Evolutionary conservation across 2,888 invertebrate species (phyloP), one percentile per base, ranked within the genome.

Genomic region (Acleris emargana): DNA sequence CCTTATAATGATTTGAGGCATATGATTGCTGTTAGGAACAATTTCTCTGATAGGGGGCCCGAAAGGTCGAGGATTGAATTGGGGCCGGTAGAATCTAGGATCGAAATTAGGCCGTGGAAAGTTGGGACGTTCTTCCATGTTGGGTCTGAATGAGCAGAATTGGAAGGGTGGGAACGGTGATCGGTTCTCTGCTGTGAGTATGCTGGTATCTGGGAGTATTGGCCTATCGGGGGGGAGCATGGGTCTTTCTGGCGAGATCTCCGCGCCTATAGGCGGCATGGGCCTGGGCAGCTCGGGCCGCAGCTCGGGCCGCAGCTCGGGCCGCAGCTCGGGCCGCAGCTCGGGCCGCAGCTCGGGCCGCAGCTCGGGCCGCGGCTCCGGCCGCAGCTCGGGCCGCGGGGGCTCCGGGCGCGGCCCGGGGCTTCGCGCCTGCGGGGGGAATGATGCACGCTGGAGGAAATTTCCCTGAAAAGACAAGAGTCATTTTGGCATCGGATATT

Each of bases 1-100:
- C 0, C 87, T 74, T 9, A 88, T 85, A 0, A 87, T 87, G 63
- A 89, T 84, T 82, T 89, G 89, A 0, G 89, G 89, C 69, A 87
- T 74, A 25, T 81, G 82, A 54, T 72, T 77, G 1, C 72, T 68
- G 45, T 83, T 83, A 0, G 87, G 84, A 0, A 73, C 72, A 1
- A 87, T 78, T 28, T 87, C 87, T 5, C 88, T 74, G 43, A 80
- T 72, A 0, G 82, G 83, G 0, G 82, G 83, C 11, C 38, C 38
- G 0, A 82, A 85, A 6, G 76, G 82, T 20, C 86, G 76, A 0
- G 77, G 83, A 11, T 69, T 73, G 9, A 70, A 73, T 0, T 68
- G 66, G 2, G 79, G 82, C 9, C 76, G 74, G 58, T 77, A 82
- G 62, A 81, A 87, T 20, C 87, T 69, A 0, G 75, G 76, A 7